Percentiles rank a stretch among this genome's conserved stretches.
Evolutionary conservation across 2,888 invertebrate genomes (phyloP).

Genomic region (Hypselothyrea guttata): DNA sequence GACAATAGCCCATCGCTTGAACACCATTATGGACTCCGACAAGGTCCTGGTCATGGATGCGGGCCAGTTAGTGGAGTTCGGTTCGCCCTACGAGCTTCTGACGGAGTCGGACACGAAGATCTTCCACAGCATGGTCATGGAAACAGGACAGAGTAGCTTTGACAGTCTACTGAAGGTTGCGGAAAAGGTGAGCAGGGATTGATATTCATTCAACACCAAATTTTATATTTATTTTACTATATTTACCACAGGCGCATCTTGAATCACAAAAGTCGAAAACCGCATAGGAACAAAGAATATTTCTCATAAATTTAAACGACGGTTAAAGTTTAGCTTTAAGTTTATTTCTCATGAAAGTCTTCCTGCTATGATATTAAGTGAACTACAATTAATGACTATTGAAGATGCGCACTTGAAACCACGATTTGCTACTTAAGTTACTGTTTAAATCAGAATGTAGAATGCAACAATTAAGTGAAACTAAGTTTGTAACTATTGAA

Average conservation of each 20-base stretch:
- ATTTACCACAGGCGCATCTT: constrained; percentile 36
- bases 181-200: constrained; percentile 80
- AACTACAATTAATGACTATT: no score
- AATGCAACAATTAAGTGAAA: constrained; percentile 13
- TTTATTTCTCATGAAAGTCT: constrained; percentile 15
- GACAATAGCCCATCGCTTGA: constrained; percentile 94
- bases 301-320: constrained; percentile 5
- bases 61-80: constrained; percentile 87
- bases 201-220: accelerated
- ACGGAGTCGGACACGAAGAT: constrained; percentile 82
- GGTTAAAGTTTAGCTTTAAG: no score
- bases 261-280: constrained; percentile 47
- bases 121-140: constrained; percentile 85
- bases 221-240: neutral
- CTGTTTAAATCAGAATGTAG: constrained; percentile 37
- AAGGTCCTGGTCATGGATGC: constrained; percentile 87
- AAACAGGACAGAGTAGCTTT: constrained; percentile 86
- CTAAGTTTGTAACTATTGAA: constrained; percentile 5
- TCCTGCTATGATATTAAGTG: constrained; percentile 3
- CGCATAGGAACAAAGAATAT: constrained; percentile 31
- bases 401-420: no score
- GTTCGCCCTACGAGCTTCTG: constrained; percentile 85
- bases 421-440: constrained; percentile 58
- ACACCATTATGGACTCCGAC: constrained; percentile 88
- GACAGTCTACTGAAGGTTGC: constrained; percentile 86